Percentiles rank a stretch among this genome's conserved stretches.
These are phyloP conservation scores for Distichodus sexfasciatus DNA, from an alignment of 2,797 vertebrate genomes.

Conservation along the genomic window DNA sequence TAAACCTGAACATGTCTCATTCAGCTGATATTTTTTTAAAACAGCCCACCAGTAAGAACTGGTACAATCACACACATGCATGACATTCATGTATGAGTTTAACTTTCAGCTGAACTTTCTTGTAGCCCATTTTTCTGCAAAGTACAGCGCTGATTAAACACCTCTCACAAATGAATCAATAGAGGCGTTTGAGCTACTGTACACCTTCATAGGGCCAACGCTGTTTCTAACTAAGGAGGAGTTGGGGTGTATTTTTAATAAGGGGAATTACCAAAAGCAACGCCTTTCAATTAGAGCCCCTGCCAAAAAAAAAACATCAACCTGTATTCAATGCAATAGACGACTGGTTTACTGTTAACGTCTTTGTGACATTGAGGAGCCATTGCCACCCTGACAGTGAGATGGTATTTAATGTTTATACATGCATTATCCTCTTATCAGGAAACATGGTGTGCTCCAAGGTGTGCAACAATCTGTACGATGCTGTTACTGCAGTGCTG, in stretches of 20 bases:
- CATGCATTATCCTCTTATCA: background rate
- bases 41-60: background rate
- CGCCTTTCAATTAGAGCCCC: background rate
- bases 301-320: background rate
- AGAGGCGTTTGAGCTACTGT: background rate
- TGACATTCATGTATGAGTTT: background rate
- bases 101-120: constrained; percentile 3
- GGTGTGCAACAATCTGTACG: constrained; percentile 1
- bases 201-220: too few species aligned
- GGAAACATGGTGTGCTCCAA: constrained; percentile 15
- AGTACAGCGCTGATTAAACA: background rate
- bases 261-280: background rate
- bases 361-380: constrained; percentile 36
- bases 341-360: constrained; percentile 58
- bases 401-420: constrained; percentile 2
- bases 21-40: background rate
- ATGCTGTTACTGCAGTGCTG: constrained; percentile 49
- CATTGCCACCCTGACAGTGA: background rate
- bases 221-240: background rate
- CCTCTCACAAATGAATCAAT: background rate
- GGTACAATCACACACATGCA: background rate
- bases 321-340: constrained; percentile 63
- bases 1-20: too few species aligned
- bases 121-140: background rate
- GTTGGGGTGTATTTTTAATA: background rate